These are phyloP conservation scores for Drosophila mauritiana DNA, from an alignment of 1,140 invertebrate species.

Conservation along the genomic window DNA sequence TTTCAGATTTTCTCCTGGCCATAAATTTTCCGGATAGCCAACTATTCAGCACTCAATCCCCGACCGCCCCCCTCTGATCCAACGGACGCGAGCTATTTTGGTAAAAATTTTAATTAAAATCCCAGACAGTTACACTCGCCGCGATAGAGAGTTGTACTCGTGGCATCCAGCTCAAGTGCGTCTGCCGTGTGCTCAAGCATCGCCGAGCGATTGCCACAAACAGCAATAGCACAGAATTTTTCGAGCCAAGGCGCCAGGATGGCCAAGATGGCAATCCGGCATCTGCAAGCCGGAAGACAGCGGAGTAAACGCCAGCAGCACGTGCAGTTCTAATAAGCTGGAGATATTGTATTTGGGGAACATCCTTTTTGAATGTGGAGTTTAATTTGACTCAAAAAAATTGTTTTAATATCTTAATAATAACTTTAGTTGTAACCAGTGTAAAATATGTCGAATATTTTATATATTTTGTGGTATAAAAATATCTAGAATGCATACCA, in stretches of 20 bases:
- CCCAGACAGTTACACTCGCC: conserved; percentile 72
- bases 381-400: too few relatives aligned
- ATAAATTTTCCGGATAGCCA: conserved; percentile 72
- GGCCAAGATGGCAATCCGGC: conserved; percentile 38
- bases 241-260: conserved; percentile 26
- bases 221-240: conserved; percentile 25
- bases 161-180: conserved; percentile 29
- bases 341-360: not conserved
- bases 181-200: conserved; percentile 71
- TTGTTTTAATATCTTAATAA: too few relatives aligned
- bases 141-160: conserved; percentile 21
- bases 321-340: conserved; percentile 22
- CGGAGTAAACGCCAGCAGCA: conserved; percentile 32
- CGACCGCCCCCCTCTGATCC: conserved; percentile 4
- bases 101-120: conserved; percentile 82
- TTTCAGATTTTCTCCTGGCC: conserved; percentile 55
- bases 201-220: conserved; percentile 55
- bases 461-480: too few relatives aligned
- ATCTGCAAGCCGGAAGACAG: conserved; percentile 40
- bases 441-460: too few relatives aligned
- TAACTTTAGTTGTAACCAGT: too few relatives aligned
- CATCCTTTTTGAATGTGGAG: not conserved
- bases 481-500: too few relatives aligned
- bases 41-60: conserved; percentile 61
- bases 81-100: conserved; percentile 57